phyloP scores from a whole-genome alignment of 2,797 vertebrate species.

The Masticophis lateralis region DNA sequence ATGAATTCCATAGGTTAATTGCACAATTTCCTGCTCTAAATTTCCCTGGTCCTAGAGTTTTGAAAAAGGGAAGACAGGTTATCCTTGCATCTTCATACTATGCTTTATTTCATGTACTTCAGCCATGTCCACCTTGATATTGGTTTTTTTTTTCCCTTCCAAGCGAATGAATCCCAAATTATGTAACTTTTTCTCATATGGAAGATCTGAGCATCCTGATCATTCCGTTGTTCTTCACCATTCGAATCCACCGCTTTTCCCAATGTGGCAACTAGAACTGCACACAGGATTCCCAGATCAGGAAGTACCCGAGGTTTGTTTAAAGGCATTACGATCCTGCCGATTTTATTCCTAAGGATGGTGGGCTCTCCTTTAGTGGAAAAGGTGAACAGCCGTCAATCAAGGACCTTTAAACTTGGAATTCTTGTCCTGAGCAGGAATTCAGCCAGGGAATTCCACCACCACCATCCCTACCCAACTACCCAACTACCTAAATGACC shows the following conservation, averaged over 20 bases:
- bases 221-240: not conserved
- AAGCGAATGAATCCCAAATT: not conserved
- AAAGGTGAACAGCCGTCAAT: not conserved
- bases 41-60: not conserved
- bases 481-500: not conserved
- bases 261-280: not conserved
- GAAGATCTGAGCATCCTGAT: not conserved
- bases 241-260: not conserved
- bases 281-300: not conserved
- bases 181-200: not conserved
- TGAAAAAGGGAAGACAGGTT: not conserved
- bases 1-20: not conserved
- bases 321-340: not conserved
- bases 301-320: not conserved
- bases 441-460: not conserved
- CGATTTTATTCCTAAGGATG: not conserved
- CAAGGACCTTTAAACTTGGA: not conserved
- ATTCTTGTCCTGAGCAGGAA: not conserved
- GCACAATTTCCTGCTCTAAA: not conserved
- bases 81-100: not conserved
- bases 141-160: not conserved
- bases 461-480: not conserved
- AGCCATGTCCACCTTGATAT: not conserved
- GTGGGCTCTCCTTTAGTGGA: not conserved
- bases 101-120: not conserved